Base-by-base conservation (phyloP, 2,888 invertebrate species). In the Nemurella pictetii region DNA sequence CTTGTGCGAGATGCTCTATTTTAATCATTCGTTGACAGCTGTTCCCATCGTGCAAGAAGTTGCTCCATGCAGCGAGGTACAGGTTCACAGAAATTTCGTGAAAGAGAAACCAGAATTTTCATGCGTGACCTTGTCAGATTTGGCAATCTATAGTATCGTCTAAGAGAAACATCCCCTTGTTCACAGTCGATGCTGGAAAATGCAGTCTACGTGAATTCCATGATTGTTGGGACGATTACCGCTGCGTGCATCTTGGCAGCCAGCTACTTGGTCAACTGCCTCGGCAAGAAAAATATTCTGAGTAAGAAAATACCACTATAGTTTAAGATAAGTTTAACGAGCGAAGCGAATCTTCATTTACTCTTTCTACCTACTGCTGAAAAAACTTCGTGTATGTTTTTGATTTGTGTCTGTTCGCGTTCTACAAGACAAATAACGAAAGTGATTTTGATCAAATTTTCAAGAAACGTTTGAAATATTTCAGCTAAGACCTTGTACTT, bases 1-100 rank as follows among this genome's bases (percentile, higher is more conserved):
- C 3, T 74, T 81, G 7, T 81, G 80, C 26, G 80, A 81, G 86
- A 92, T 93, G 90, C 92, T 95, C 93, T 95, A 94, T 94, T 94
- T 94, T 89, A 94, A 94, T 78, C 94, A 94, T 88, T 90, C 95
- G 85, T 94, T 94, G 89, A 93, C 93, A 90, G 89, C 94, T 86
- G 20, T 93, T 93, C 90, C 92, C 92, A 84, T 91, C 92, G 89
- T 93, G 91, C 89, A 89, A 91, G 20, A 89, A 55, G 5, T 7
- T 89, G 4, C 87, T 90, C 78, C 90, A 91, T 88, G 89, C 89
- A 0, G 75, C n/a, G 75, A 25, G 75, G 75, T n/a, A n/a, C n/a
- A n/a, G n/a, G n/a, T n/a, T n/a, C 28, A 75, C 12, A 75, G 12
- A 75, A 27, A 74, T 26, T 7, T 12, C 74, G 26, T n/a, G 5